These are phyloP conservation scores for Haemorhous mexicanus DNA, from an alignment of 2,113 vertebrate species.

Conservation along the genomic window DNA sequence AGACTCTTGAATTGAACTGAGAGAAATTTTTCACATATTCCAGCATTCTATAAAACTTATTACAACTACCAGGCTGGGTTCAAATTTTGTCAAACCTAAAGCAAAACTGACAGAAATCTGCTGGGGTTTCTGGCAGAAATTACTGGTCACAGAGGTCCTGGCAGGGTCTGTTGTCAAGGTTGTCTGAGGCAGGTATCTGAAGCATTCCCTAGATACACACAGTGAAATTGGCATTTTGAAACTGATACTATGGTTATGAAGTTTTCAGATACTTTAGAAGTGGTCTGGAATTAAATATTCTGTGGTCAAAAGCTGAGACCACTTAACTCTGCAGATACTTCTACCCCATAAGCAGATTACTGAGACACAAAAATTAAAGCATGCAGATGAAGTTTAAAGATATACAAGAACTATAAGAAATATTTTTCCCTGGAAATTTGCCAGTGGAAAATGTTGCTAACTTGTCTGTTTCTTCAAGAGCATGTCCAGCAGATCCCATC, in stretches of 20 bases:
- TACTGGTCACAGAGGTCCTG: background rate
- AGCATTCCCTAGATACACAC: background rate
- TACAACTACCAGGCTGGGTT: background rate
- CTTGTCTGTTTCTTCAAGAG: conserved; percentile 19
- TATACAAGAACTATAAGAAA: conserved; percentile 7
- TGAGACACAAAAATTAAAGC: conserved; percentile 5
- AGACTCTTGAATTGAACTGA: background rate
- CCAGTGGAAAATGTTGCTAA: conserved; percentile 52
- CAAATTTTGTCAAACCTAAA: background rate
- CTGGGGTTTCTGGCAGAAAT: background rate
- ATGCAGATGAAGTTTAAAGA: conserved; percentile 8
- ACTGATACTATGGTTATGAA: background rate
- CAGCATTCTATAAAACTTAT: background rate
- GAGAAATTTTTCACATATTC: background rate
- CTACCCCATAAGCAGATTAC: background rate
- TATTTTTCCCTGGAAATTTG: conserved; percentile 32
- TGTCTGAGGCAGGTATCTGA: conserved; percentile 11
- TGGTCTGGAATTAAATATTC: background rate
- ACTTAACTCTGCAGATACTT: conserved; percentile 14
- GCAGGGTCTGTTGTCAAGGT: background rate
- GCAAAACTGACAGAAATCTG: background rate
- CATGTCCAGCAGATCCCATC: conserved; percentile 34
- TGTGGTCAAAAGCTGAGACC: background rate
- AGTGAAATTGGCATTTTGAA: conserved; percentile 19
- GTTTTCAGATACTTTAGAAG: background rate